phyloP scores from a whole-genome alignment of 2,113 vertebrate genomes.

The Calonectris borealis region DNA sequence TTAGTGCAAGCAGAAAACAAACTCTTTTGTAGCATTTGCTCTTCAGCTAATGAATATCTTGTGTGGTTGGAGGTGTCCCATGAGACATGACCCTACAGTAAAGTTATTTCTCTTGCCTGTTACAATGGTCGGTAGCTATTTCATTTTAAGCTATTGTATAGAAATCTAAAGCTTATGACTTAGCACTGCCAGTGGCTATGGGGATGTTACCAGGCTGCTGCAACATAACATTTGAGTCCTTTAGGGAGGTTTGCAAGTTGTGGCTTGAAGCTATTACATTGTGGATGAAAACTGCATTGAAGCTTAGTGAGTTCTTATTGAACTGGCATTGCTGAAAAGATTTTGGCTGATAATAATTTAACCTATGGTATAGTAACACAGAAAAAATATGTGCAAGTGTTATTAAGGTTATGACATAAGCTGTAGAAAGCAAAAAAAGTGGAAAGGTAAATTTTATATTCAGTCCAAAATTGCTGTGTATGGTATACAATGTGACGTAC shows the following conservation, averaged over 20 bases:
- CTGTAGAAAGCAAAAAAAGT: not conserved
- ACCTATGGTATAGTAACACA: not conserved
- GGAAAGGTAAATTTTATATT: not conserved
- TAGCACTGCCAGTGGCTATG: not conserved
- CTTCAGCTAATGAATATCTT: not conserved
- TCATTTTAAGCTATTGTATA: not conserved
- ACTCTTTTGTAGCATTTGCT: not conserved
- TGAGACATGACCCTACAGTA: not conserved
- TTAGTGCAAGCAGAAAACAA: not conserved
- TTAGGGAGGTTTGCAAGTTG: not conserved
- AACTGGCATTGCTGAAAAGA: not conserved
- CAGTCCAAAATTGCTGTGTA: not conserved
- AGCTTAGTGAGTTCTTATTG: not conserved
- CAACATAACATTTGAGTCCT: not conserved
- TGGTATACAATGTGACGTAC: not conserved
- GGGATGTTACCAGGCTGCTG: not conserved
- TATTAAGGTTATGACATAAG: not conserved
- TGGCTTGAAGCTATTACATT: not conserved
- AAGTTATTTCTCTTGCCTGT: not conserved
- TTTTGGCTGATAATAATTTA: not conserved
- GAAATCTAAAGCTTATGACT: not conserved
- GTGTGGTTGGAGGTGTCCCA: not conserved
- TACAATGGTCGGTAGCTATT: not conserved
- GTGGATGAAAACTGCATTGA: not conserved
- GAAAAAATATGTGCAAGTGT: not conserved